Evolutionary conservation across 1,140 invertebrate species (phyloP).

Genomic region (Bombus picipes): DNA sequence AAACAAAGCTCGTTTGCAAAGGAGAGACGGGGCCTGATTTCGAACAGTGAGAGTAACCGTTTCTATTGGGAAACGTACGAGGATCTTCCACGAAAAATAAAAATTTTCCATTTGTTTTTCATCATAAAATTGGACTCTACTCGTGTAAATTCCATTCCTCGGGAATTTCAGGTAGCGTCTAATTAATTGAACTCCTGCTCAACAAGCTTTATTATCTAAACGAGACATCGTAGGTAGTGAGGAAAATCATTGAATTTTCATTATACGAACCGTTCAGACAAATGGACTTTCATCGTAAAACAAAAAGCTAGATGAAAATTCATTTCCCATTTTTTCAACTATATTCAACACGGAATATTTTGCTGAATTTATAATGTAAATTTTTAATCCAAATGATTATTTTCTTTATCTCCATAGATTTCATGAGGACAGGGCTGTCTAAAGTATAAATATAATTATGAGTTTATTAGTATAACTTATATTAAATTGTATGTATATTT

Average conservation of each 20-base stretch:
- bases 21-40: background rate
- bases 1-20: constrained; percentile 60
- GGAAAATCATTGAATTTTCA: background rate
- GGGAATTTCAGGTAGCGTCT: background rate
- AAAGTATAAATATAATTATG: no score
- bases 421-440: no score
- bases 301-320: no score
- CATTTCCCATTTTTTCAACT: no score
- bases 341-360: no score
- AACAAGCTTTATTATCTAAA: background rate
- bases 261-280: background rate
- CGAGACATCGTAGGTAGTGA: background rate
- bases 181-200: background rate
- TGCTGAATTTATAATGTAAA: no score
- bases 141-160: background rate
- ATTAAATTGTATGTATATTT: no score
- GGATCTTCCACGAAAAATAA: background rate
- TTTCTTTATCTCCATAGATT: no score
- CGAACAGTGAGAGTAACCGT: background rate
- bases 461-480: no score
- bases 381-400: no score
- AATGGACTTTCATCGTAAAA: background rate
- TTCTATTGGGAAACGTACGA: background rate
- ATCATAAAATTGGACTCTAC: no score
- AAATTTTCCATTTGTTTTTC: background rate